Evolutionary conservation across 2,888 invertebrate genomes (phyloP), one percentile per base, ranked within the genome.

Genomic region (Agrilus cyanescens): DNA sequence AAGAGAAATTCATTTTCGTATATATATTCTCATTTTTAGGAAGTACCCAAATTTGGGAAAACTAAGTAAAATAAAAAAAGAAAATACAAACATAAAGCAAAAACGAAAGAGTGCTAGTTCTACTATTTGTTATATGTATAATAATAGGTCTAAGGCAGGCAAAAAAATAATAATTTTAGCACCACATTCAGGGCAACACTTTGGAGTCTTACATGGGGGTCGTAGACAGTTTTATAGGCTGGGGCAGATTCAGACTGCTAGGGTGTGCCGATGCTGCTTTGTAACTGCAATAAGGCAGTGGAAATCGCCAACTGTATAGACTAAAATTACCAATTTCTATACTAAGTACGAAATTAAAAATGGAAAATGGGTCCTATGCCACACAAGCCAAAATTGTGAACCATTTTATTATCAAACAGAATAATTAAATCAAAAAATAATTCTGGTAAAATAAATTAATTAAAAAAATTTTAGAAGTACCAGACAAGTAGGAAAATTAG

Each of bases 251-350:
- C 71, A 82, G 75, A 70, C 81, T 82, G 70, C 81, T 82, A 62
- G 82, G 82, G 69, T 82, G 82, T 66, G 77, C 76, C 52, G 69
- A 66, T 58, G 80, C 78, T 72, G 80, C 80, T 77, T 80, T 81
- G 78, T 85, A 85, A 80, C 87, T 87, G 83, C 87, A 87, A 87
- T 88, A 87, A 80, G 87, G 87, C 82, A 88, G 84, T 77, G 88
- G 87, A 80, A 87, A 88, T 80, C 87, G 87, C 87, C 87, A 87
- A 84, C 87, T 86, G 81, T 87, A 87, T 81, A 88, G 83, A 85
- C 87, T 88, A 82, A 65, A 66, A 67, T 65, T 61, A 56, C 57
- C 59, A 53, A 48, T 51, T 55, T 53, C 50, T 53, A 48, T 53
- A 53, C 48, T 50, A 45, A 49, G 48, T 50, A 52, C 50, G 49